Percentiles rank a stretch among this genome's conserved stretches.
These are phyloP conservation scores for Sabellastarte sp. DNA, from an alignment of 2,888 invertebrate species.

Conservation along the genomic window DNA sequence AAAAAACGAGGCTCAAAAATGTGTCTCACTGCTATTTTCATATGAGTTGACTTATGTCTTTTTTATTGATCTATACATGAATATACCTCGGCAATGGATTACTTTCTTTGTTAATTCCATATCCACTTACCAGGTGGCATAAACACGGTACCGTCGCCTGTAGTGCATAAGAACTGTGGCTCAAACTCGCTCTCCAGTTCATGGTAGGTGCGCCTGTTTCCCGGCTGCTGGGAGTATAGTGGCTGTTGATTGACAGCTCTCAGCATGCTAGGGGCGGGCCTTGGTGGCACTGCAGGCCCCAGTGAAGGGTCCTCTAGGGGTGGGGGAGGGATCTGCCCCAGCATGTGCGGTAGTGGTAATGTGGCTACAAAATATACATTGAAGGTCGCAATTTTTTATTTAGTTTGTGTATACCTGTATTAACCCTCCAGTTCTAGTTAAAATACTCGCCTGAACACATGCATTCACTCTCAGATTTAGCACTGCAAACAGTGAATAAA, in stretches of 20 bases:
- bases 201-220: conserved; percentile 34
- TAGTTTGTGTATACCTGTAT: too few species aligned
- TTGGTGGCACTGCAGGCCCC: conserved; percentile 27
- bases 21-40: too few species aligned
- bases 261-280: conserved; percentile 5
- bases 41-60: too few species aligned
- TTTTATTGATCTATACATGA: too few species aligned
- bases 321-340: conserved; percentile 41
- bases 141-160: conserved; percentile 44
- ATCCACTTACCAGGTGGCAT: conserved; percentile 29
- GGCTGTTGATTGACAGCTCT: neutral
- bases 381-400: too few species aligned
- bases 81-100: too few species aligned
- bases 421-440: too few species aligned
- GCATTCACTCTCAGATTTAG: too few species aligned
- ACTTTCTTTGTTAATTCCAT: neutral
- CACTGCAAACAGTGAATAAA: too few species aligned
- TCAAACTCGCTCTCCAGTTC: conserved; percentile 49
- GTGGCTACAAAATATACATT: conserved; percentile 42
- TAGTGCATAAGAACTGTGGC: conserved; percentile 51
- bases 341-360: conserved; percentile 38
- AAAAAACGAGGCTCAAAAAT: too few species aligned
- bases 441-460: too few species aligned
- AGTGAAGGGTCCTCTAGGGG: conserved; percentile 20
- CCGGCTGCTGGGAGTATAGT: neutral